A percentile compares a stretch with the other conserved stretches of the same genome.
Conservation (phyloP, 30 jellyfish, hydroid and myxozoan genomes). For the Hydra vulgaris region DNA sequence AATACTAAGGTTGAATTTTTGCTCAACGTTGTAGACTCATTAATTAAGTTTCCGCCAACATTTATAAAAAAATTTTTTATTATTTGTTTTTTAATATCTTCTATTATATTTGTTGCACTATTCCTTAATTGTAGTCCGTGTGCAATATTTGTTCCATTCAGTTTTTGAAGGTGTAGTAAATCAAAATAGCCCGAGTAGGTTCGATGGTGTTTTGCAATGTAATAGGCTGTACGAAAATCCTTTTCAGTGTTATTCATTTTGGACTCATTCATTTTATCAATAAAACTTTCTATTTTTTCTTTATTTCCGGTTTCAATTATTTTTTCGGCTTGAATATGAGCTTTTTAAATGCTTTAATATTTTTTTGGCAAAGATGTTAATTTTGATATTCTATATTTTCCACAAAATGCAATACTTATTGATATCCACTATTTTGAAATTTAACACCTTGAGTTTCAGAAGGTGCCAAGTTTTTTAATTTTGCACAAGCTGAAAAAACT, state of each 20-base stretch:
- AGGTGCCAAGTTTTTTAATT: not conserved
- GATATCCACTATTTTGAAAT: not conserved
- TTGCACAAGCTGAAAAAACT: not conserved
- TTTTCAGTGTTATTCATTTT: not conserved
- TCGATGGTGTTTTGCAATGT: not conserved
- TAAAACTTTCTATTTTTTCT: too few relatives aligned
- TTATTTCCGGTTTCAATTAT: too few relatives aligned
- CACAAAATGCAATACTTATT: not conserved
- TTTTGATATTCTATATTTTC: not conserved
- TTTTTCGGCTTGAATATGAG: not conserved
- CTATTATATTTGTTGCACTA: not conserved
- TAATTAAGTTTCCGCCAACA: not conserved
- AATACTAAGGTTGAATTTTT: too few relatives aligned
- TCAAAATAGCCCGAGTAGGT: not conserved
- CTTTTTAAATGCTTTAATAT: not conserved
- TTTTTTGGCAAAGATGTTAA: not conserved
- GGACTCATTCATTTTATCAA: too few relatives aligned
- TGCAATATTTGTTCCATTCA: not conserved
- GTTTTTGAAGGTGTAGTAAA: not conserved
- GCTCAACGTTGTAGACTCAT: too few relatives aligned
- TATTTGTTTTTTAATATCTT: not conserved
- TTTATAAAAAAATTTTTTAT: too few relatives aligned
- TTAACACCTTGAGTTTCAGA: not conserved
- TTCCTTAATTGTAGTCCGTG: not conserved
- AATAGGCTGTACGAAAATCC: not conserved